A percentile compares a stretch with the other conserved stretches of the same genome.
These are phyloP conservation scores for Pachycephala philippinensis DNA, from an alignment of 2,113 vertebrate species.

Conservation along the genomic window DNA sequence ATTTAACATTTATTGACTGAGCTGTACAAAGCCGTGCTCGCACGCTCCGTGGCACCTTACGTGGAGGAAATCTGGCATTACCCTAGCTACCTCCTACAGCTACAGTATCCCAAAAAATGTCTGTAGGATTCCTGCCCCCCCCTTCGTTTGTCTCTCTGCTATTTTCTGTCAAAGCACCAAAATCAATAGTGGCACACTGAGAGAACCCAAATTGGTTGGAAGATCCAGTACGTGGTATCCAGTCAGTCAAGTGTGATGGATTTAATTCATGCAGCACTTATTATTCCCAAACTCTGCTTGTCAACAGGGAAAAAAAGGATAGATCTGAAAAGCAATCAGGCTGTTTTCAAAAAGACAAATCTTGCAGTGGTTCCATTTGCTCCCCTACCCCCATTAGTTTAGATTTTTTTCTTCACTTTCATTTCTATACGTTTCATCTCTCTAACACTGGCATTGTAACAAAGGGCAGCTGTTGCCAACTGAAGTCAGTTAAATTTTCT, in stretches of 20 bases:
- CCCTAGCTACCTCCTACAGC: neutral
- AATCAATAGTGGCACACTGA: conserved; percentile 28
- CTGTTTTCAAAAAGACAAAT: conserved; percentile 25
- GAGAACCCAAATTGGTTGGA: conserved; percentile 15
- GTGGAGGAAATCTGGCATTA: neutral
- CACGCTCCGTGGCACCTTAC: neutral
- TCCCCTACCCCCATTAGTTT: neutral
- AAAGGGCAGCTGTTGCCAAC: neutral
- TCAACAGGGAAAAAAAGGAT: conserved; percentile 1
- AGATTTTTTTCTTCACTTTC: neutral
- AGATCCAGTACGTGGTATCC: neutral
- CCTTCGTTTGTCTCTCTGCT: neutral
- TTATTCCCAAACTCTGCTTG: conserved; percentile 37
- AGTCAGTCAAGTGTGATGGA: conserved; percentile 46
- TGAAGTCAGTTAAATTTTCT: neutral
- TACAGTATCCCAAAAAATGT: neutral
- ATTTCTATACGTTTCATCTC: neutral
- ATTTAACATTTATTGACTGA: neutral
- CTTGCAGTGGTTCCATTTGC: neutral
- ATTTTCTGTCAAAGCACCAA: neutral
- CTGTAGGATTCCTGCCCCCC: neutral
- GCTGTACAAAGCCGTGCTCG: neutral
- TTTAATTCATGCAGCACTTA: conserved; percentile 50
- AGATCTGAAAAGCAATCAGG: conserved; percentile 49
- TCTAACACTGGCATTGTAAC: neutral